phyloP scores from a whole-genome alignment of 2,797 vertebrate species.

The Lates japonicus region DNA sequence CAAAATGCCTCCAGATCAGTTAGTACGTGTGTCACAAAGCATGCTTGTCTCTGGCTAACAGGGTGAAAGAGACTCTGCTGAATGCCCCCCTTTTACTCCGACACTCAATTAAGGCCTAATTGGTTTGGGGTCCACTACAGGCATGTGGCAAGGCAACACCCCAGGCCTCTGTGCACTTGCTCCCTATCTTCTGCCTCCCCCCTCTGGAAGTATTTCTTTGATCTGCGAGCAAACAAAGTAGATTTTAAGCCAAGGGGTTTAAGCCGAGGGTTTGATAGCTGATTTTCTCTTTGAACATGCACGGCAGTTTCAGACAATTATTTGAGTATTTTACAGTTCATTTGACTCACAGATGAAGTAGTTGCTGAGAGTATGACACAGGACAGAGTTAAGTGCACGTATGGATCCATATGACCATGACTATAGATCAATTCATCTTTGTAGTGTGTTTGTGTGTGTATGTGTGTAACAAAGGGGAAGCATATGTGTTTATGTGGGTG shows the following conservation, averaged over 20 bases:
- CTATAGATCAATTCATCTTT: constrained; percentile 16
- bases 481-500: not conserved
- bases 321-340: constrained; percentile 46
- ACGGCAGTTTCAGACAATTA: constrained; percentile 39
- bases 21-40: constrained; percentile 77
- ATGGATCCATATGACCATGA: constrained; percentile 21
- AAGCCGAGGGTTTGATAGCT: constrained; percentile 35
- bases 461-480: constrained; percentile 6
- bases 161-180: constrained; percentile 51
- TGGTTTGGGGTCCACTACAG: constrained; percentile 68
- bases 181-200: constrained; percentile 37
- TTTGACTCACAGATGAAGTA: constrained; percentile 32
- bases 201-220: constrained; percentile 58
- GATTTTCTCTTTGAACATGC: constrained; percentile 38
- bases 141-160: constrained; percentile 56
- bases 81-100: constrained; percentile 71
- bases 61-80: constrained; percentile 75
- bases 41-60: constrained; percentile 84
- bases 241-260: constrained; percentile 41
- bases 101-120: constrained; percentile 74
- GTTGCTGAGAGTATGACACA: not conserved
- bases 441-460: not conserved
- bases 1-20: constrained; percentile 71
- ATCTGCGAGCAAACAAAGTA: constrained; percentile 54
- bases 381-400: constrained; percentile 23